Percentiles rank a stretch among this genome's conserved stretches.
phyloP scores from a whole-genome alignment of 1,140 invertebrate genomes.

The Cherax destructor region DNA sequence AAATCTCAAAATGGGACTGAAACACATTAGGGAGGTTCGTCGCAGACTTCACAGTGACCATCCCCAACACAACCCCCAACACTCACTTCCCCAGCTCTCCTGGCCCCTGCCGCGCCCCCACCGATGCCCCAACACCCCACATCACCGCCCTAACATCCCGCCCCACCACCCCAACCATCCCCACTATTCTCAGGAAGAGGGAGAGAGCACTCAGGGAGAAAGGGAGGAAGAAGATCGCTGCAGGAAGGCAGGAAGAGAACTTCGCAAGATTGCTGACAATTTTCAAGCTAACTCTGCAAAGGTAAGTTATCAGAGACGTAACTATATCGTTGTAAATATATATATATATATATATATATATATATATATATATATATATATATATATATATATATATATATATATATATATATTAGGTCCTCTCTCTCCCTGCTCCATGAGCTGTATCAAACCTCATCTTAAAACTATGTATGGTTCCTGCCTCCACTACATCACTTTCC shows the following conservation, averaged over 20 bases:
- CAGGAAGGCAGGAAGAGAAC: slow-evolving; percentile 13
- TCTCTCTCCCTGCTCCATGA: no score
- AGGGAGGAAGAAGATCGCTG: background rate
- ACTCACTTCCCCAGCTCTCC: slow-evolving; percentile 13
- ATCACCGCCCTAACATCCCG: background rate
- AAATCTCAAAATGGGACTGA: background rate
- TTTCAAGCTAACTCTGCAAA: slow-evolving; percentile 31
- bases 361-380: no score
- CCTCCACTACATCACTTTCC: no score
- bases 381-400: no score
- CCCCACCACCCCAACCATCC: background rate
- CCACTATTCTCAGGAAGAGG: background rate
- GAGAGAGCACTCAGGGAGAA: background rate
- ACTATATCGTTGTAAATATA: no score
- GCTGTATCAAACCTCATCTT: no score
- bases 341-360: no score
- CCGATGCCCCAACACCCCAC: no score
- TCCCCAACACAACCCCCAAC: background rate
- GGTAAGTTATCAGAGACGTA: slow-evolving; percentile 8
- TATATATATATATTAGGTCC: no score
- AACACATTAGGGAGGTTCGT: slow-evolving; percentile 42
- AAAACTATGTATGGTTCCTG: no score
- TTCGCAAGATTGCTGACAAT: slow-evolving; percentile 44
- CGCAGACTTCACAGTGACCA: slow-evolving; percentile 6
- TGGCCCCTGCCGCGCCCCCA: slow-evolving; percentile 16